Evolutionary conservation across 2,797 vertebrate species (phyloP), one percentile per base, ranked within the genome.

Genomic region (Siniperca scherzeri): DNA sequence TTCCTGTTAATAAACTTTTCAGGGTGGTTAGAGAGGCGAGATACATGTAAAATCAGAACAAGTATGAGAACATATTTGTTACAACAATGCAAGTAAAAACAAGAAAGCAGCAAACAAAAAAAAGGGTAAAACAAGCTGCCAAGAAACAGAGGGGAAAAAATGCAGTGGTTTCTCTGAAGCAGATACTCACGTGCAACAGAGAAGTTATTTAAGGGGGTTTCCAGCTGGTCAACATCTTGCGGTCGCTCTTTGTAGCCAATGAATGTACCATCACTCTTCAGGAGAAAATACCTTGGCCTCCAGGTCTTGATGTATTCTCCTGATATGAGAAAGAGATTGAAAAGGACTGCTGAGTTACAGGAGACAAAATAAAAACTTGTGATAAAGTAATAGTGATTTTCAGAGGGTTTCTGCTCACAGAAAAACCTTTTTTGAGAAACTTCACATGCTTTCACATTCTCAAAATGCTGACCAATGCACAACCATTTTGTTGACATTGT

Each of bases 221-320:
- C 98, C 66, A 99, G 95, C 90, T 99, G 98, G 93, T 99, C 98
- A 56, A 98, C 96, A 65, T 99, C 98, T 95, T 99, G 98, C 0
- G 98, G 98, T 53, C 97, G 95, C 46, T 99, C 98, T 95, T 99
- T 99, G 95, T 99, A 99, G 86, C 98, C 98, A 30, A 98, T 99
- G 93, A 99, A 99, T 0, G 97, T 99, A 91, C 98, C 98, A 7
- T 99, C 98, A 0, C 96, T 98, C 96, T 99, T 99, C 71, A 99
- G 87, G 46, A 99, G 95, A 92, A 99, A 99, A 95, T 99, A 99
- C 60, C 98, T 96, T 0, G 98, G 98, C 93, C 98, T 97, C 98
- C 98, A 99, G 66, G 98, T 99, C 85, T 99, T 99, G 93, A 99
- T 99, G 93, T 99, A 99, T 86, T 99, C 98, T 93, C 98, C 98